These are phyloP conservation scores for Escarpia spicata DNA, from an alignment of 2,888 invertebrate genomes.

Conservation along the genomic window DNA sequence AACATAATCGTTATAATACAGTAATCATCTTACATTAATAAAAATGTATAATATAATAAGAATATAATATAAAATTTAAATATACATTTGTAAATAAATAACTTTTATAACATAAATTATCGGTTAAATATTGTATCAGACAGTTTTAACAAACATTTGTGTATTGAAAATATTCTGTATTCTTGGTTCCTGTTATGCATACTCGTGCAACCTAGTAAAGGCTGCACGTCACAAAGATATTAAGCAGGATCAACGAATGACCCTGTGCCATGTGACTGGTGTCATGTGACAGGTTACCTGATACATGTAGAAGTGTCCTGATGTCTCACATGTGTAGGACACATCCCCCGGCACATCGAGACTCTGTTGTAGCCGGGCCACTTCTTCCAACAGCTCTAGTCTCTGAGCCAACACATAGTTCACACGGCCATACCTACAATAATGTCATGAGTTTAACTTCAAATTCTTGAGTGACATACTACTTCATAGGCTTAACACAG, in stretches of 20 bases:
- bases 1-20: no score
- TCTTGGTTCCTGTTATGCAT: neutral
- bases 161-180: neutral
- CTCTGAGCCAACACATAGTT: conserved; percentile 97
- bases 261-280: no score
- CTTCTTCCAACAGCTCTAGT: conserved; percentile 86
- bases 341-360: conserved; percentile 71
- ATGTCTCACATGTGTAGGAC: conserved; percentile 95
- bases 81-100: no score
- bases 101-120: no score
- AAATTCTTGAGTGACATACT: neutral
- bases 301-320: conserved; percentile 96
- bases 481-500: neutral
- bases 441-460: neutral
- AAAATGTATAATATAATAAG: no score
- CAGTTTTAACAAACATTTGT: conserved; percentile 8
- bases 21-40: no score
- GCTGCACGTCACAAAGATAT: neutral
- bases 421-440: conserved; percentile 86
- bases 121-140: neutral
- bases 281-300: conserved; percentile 68
- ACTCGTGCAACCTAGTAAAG: neutral
- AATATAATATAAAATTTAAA: no score
- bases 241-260: neutral
- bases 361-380: conserved; percentile 87